These are phyloP conservation scores for Mirza zaza DNA, from an alignment of 2,113 vertebrate genomes.

Conservation along the genomic window DNA sequence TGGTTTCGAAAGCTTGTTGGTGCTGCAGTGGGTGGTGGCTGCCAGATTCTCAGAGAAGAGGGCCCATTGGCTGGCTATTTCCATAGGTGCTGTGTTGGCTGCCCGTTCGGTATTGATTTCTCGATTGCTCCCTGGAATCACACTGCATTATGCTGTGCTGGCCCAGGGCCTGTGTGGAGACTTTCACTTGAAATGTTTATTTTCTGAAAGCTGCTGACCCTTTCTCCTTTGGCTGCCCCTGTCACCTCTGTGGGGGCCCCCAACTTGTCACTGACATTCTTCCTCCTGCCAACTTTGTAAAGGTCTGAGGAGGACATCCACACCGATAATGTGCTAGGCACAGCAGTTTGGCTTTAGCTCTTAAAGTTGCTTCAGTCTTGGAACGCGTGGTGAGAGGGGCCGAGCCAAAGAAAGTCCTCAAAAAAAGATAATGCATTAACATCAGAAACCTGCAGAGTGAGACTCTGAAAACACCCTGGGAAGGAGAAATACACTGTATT, in stretches of 20 bases:
- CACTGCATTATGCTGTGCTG: neutral
- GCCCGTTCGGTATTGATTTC: neutral
- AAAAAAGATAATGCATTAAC: neutral
- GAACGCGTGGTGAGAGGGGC: neutral
- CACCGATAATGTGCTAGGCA: neutral
- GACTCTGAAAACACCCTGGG: neutral
- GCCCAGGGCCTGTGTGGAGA: neutral
- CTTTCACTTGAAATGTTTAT: constrained; percentile 14
- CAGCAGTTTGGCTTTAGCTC: neutral
- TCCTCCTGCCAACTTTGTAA: neutral
- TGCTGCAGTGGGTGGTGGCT: neutral
- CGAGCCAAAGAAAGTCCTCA: neutral
- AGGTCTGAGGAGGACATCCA: neutral
- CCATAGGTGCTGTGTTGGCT: constrained; percentile 6
- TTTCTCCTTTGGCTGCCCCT: neutral
- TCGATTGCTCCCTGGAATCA: constrained; percentile 24
- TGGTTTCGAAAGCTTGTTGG: neutral
- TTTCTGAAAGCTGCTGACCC: constrained; percentile 49
- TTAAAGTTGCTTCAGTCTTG: neutral
- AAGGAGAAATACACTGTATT: neutral
- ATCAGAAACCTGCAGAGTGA: neutral
- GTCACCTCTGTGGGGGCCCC: neutral
- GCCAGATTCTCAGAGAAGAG: neutral
- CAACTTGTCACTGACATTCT: neutral
- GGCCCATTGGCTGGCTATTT: neutral